phyloP scores from a whole-genome alignment of 1,140 invertebrate genomes.

The Eufriesea mexicana region DNA sequence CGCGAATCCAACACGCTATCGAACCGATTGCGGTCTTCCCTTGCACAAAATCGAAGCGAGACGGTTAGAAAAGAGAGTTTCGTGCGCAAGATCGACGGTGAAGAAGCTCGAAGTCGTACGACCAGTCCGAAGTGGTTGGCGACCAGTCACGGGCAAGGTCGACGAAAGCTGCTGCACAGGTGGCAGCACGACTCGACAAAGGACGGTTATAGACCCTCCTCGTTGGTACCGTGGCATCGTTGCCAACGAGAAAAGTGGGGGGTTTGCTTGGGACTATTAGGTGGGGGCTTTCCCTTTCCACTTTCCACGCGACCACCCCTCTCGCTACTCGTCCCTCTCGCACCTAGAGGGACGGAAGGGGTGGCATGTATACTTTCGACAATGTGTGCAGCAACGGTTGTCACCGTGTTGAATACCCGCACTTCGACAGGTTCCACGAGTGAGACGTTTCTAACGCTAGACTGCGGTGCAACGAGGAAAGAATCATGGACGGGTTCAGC shows the following conservation, averaged over 20 bases:
- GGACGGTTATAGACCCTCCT: slow-evolving; percentile 67
- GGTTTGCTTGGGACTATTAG: slow-evolving; percentile 1
- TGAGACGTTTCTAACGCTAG: slow-evolving; percentile 67
- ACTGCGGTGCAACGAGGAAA: slow-evolving; percentile 69
- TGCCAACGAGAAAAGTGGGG: slow-evolving; percentile 47
- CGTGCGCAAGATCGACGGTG: slow-evolving; percentile 25
- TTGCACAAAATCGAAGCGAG: not conserved
- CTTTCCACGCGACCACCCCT: slow-evolving; percentile 48
- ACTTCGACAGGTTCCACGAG: slow-evolving; percentile 65
- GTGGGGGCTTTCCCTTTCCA: slow-evolving; percentile 52
- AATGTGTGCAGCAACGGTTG: slow-evolving; percentile 65
- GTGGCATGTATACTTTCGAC: slow-evolving; percentile 49
- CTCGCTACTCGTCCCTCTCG: slow-evolving; percentile 5
- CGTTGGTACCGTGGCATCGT: slow-evolving; percentile 53
- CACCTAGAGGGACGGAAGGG: slow-evolving; percentile 11
- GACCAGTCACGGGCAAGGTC: slow-evolving; percentile 66
- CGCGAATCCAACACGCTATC: not conserved
- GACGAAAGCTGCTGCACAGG: slow-evolving; percentile 69
- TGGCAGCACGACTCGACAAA: slow-evolving; percentile 78
- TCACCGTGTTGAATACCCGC: slow-evolving; percentile 70
- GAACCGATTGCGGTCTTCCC: not conserved
- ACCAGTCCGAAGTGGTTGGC: slow-evolving; percentile 43
- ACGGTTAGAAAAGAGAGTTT: not conserved
- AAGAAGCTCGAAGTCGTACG: slow-evolving; percentile 11
- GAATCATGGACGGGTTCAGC: slow-evolving; percentile 65